Percentiles rank a stretch among this genome's conserved stretches.
Evolutionary conservation across 2,113 vertebrate species (phyloP).

Genomic region (Cebidichthys violaceus): DNA sequence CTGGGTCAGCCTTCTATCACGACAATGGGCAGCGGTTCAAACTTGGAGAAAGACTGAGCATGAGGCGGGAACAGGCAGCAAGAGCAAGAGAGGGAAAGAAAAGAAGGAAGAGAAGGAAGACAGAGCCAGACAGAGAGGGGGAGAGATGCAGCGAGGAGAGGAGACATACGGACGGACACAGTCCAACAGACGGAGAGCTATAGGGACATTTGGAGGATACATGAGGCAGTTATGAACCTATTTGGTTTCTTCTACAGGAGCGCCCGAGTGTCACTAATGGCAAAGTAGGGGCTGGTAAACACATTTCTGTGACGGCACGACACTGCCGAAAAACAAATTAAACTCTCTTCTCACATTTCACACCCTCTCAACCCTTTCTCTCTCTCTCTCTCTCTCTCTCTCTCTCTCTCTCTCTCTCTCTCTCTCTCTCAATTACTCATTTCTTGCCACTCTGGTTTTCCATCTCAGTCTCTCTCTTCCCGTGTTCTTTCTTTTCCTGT

Average conservation of each 20-base stretch:
- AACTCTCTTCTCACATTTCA: conserved; percentile 78
- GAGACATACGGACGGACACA: conserved; percentile 77
- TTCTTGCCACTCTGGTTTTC: conserved; percentile 55
- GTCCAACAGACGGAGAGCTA: conserved; percentile 77
- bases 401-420: conserved; percentile 18
- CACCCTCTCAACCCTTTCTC: conserved; percentile 77
- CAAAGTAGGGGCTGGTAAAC: conserved; percentile 81
- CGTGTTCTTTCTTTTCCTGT: conserved; percentile 18
- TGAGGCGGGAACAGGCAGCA: conserved; percentile 6
- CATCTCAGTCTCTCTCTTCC: conserved; percentile 33
- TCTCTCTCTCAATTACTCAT: conserved; percentile 68
- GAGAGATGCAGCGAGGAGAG: conserved; percentile 57
- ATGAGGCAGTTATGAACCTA: conserved; percentile 82
- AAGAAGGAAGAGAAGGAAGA: conserved; percentile 6
- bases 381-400: conserved; percentile 58
- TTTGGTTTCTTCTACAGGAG: conserved; percentile 79
- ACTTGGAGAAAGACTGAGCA: conserved; percentile 29
- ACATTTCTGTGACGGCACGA: conserved; percentile 79
- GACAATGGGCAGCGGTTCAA: conserved; percentile 32
- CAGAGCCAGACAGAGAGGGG: conserved; percentile 31
- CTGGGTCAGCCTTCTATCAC: conserved; percentile 42
- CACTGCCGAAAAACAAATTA: conserved; percentile 79
- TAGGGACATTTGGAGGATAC: conserved; percentile 82
- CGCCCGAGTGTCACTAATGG: conserved; percentile 82
- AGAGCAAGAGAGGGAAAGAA: not conserved